These are phyloP conservation scores for Geotrupes spiniger DNA, from an alignment of 2,888 invertebrate genomes.

Conservation along the genomic window DNA sequence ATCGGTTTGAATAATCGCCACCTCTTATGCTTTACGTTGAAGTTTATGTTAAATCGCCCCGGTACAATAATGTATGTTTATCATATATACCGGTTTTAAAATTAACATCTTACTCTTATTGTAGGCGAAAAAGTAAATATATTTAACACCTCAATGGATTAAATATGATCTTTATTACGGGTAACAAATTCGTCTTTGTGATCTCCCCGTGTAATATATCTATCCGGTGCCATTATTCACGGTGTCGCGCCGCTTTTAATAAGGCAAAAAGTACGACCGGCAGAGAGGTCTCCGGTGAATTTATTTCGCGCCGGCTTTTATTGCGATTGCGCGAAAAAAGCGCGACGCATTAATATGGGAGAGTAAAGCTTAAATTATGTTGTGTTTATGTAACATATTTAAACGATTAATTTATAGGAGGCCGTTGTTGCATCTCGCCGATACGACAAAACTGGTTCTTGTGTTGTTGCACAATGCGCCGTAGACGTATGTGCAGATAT, in stretches of 20 bases:
- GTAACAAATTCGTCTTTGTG: conserved; percentile 22
- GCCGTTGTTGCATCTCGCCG: too few relatives aligned
- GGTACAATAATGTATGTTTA: conserved; percentile 42
- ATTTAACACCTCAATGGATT: conserved; percentile 21
- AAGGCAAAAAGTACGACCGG: conserved; percentile 5
- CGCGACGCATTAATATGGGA: too few relatives aligned
- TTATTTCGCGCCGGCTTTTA: too few relatives aligned
- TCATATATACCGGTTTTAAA: conserved; percentile 25
- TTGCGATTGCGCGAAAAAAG: too few relatives aligned
- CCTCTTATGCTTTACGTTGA: conserved; percentile 41
- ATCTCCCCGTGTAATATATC: conserved; percentile 9
- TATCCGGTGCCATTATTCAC: conserved; percentile 9
- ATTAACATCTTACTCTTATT: conserved; percentile 23
- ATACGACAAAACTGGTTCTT: too few relatives aligned
- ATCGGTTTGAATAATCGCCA: conserved; percentile 36
- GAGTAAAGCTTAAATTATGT: too few relatives aligned
- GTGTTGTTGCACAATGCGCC: too few relatives aligned
- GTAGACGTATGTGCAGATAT: too few relatives aligned
- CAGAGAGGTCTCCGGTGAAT: too few relatives aligned
- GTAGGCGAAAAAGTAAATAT: conserved; percentile 20
- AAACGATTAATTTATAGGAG: too few relatives aligned
- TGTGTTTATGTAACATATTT: too few relatives aligned
- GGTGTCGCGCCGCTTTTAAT: conserved; percentile 10
- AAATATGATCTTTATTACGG: conserved; percentile 23
- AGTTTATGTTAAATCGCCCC: conserved; percentile 44